Evolutionary conservation across 2,797 vertebrate species (phyloP).

Genomic region (Syngnathus rostellatus): DNA sequence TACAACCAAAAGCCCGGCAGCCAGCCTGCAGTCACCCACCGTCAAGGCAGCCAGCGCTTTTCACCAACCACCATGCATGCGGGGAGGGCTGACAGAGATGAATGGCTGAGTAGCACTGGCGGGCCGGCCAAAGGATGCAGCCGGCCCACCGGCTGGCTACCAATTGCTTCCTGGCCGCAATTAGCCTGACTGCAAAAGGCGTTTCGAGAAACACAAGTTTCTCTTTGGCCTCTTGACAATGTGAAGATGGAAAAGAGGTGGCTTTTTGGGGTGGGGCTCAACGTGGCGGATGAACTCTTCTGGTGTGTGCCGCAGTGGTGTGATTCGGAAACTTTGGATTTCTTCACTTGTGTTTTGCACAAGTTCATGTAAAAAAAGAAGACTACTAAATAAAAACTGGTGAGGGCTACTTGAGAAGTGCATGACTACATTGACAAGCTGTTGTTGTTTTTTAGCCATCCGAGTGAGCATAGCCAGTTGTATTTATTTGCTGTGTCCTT

Average conservation of each 20-base stretch:
- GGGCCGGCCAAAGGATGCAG: slow-evolving; percentile 67
- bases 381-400: too few species aligned
- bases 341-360: too few species aligned
- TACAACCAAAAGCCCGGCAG: slow-evolving; percentile 30
- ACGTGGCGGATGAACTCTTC: slow-evolving; percentile 6
- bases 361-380: too few species aligned
- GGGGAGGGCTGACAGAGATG: slow-evolving; percentile 63
- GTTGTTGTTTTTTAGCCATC: too few species aligned
- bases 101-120: slow-evolving; percentile 52
- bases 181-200: slow-evolving; percentile 51
- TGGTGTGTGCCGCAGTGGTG: background rate
- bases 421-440: too few species aligned
- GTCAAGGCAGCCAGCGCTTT: slow-evolving; percentile 49
- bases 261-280: slow-evolving; percentile 20
- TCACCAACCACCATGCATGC: slow-evolving; percentile 41
- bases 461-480: too few species aligned
- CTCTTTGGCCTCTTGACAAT: background rate
- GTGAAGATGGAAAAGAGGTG: background rate
- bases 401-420: too few species aligned
- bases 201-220: slow-evolving; percentile 21
- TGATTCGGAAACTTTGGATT: background rate
- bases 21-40: slow-evolving; percentile 27
- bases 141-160: slow-evolving; percentile 51
- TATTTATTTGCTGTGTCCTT: too few species aligned
- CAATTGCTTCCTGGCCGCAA: slow-evolving; percentile 65